Evolutionary conservation across 2,797 vertebrate genomes (phyloP), one percentile per base, ranked within the genome.

Genomic region (Otus scops): DNA sequence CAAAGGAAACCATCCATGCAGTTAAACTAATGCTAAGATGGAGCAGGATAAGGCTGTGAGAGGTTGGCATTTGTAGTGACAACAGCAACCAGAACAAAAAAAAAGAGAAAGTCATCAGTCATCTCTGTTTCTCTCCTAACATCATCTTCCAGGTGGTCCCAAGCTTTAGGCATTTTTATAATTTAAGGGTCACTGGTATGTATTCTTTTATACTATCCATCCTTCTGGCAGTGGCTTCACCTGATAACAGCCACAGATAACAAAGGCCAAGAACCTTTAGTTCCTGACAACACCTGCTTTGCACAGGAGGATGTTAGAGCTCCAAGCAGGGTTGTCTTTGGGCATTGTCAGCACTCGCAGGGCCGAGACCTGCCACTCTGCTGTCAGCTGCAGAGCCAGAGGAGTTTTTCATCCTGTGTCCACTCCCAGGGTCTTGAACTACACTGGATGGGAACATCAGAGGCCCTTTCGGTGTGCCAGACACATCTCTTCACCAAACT

Each of bases 111-210:
- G 36, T 24, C 36, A 92, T 92, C 74, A 78, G 47, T 95, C 84
- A 67, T 36, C 76, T 77, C 63, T 59, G 30, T n/a, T 90, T 79
- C 59, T 85, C n/a, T 65, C 77, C 50, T 43, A 76, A 67, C 68
- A 85, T 36, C 84, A 28, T 26, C 74, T 92, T 94, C 78, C 95
- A 97, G 96, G 96, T 95, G 93, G 93, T 94, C 96, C 45, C 14
- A 27, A 70, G 77, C 87, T 88, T 82, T 7, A 94, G 95, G 92
- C 85, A 45, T 30, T 71, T 84, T 73, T 84, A 38, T 75, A 70
- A 92, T 93, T 86, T 67, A 87, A 88, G 75, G 94, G 92, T 92
- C 91, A 79, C 17, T 64, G 78, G 68, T 50, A 45, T 82, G 85
- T 70, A 75, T 73, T 94, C 63, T 70, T 54, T 82, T 41, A 12